Base-by-base conservation (phyloP, 2,888 invertebrate genomes). In the Petrolisthes cinctipes region DNA sequence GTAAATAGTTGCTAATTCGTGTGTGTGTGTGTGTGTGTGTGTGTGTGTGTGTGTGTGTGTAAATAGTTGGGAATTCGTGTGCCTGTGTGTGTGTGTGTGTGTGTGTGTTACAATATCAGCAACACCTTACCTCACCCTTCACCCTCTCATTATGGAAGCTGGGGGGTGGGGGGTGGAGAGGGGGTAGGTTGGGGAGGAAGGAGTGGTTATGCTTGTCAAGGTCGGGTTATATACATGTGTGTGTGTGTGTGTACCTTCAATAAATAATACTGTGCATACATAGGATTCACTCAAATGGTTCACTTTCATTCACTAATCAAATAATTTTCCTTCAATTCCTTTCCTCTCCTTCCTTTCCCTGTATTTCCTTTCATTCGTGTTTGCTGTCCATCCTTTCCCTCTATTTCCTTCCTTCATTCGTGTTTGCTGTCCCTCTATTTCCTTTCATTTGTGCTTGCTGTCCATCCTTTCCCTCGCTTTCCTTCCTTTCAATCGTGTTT, bases 1-100 rank as follows among this genome's bases (percentile, higher is more conserved):
- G 75, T 75, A 51, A 37, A 51, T 75, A 51, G 23, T 23, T 75
- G 75, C 14, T 20, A 37, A 53, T 76, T 23, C 23, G 76, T 76
- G 76, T 73, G 66, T 66, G 66, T 66, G 66, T 66, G 66, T 66
- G 66, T 66, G 66, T 66, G 66, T 76, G 76, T 76, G 76, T 76
- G 76, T 73, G 66, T 66, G 66, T 66, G 66, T 66, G 66, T 66
- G 66, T 66, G 66, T 66, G 66, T 66, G 37, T 37, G 37, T 37
- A 37, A 37, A 37, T 37, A 37, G 37, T 37, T 37, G 37, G 37
- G 37, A 37, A 37, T 37, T 0, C 2, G 37, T 37, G 37, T 37
- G 37, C 2, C 1, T 61, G 61, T 61, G 61, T 61, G 61, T 61
- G 61, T 61, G 61, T 61, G 61, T 61, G 61, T 61, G 23, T 73